Conservation (phyloP, 2,797 vertebrate species). For the Sylvilagus floridanus region DNA sequence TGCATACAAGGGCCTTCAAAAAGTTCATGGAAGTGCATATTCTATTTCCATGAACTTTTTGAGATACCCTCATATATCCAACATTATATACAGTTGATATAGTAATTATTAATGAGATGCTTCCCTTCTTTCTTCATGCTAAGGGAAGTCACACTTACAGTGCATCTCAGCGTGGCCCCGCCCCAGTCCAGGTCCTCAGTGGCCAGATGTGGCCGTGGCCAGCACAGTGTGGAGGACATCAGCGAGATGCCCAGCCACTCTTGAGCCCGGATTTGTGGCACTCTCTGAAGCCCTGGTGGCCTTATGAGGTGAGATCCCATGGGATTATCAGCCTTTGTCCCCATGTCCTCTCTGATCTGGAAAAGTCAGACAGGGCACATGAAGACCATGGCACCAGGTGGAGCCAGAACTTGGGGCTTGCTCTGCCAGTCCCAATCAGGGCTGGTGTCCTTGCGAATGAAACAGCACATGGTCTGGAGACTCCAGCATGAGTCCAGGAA, state of each 20-base stretch:
- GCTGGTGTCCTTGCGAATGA: rapidly evolving
- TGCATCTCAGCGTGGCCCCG: rapidly evolving
- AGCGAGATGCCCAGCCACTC: no score
- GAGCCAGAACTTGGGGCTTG: background rate
- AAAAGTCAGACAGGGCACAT: background rate
- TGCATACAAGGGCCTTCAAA: no score
- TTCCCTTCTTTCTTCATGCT: background rate
- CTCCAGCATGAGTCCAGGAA: rapidly evolving
- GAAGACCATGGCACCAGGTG: background rate
- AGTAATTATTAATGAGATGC: background rate
- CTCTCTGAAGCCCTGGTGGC: background rate
- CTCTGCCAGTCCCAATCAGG: background rate
- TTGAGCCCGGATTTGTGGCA: background rate
- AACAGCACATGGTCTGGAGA: background rate
- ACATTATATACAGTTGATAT: background rate
- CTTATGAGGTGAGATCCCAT: background rate
- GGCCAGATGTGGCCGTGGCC: background rate
- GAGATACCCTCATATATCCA: no score
- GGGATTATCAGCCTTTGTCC: background rate
- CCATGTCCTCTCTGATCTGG: background rate
- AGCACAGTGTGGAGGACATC: rapidly evolving
- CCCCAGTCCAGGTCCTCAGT: background rate
- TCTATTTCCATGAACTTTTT: no score
- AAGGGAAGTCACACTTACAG: background rate
- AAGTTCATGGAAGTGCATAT: no score